Base-by-base conservation (phyloP, 2,888 invertebrate genomes). In the Drosophila infuscata region DNA sequence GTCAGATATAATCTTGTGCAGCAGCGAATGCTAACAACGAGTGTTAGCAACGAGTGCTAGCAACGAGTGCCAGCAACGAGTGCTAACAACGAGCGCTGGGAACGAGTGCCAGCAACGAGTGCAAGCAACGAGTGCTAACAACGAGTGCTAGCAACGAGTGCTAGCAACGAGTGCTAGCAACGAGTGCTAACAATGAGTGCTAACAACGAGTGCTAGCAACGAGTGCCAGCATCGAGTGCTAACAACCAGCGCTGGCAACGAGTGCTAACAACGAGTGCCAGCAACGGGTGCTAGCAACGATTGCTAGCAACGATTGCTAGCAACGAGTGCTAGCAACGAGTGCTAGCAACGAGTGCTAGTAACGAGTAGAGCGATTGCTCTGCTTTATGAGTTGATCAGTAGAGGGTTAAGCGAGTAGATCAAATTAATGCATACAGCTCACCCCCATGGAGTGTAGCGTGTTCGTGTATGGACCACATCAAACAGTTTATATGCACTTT, bases 401-500 rank as follows among this genome's bases (percentile, higher is more conserved):
- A 11, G 29, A 11, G 29, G 36, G 29, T 54, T 38, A 54, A 57
- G 5, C 57, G 41, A 32, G 41, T 15, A 4, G 32, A n/a, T 57
- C n/a, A 32, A 43, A 15, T 20, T 32, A 57, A 56, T 56, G 15
- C 41, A 20, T 15, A 57, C 8, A 32, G n/a, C n/a, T 30, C 43
- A 41, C 11, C 17, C 38, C 11, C 30, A n/a, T 30, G 8, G 3
- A 30, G n/a, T 43, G 12, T n/a, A 54, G 53, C 52, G 53, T 38
- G 35, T 30, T 49, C 30, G 60, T 17, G 38, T 32, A 11, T 17
- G 38, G 11, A 15, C 20, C 17, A 25, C 12, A 52, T 12, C 17
- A 32, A 3, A 51, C 30, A 11, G n/a, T 57, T 41, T 15, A 57
- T 57, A 41, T 53, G 17, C 36, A 9, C 25, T 60, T 51, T 49